Percentiles rank a stretch among this genome's conserved stretches.
phyloP scores from a whole-genome alignment of 2,113 vertebrate species.

The Oryzias curvinotus region DNA sequence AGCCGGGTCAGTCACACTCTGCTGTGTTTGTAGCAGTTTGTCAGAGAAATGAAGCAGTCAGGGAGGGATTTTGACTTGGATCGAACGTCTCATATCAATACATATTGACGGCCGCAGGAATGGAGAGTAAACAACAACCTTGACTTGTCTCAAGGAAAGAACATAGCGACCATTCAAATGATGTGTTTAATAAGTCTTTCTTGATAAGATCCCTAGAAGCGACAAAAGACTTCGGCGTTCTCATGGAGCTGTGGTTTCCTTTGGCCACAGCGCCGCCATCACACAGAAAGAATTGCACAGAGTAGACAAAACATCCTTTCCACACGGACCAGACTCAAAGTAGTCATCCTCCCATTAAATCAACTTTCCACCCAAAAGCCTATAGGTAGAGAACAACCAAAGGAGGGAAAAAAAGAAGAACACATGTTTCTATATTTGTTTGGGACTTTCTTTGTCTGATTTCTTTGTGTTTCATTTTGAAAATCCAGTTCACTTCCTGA shows the following conservation, averaged over 20 bases:
- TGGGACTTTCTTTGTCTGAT: too few relatives aligned
- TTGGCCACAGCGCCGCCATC: background rate
- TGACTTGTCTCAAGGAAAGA: too few relatives aligned
- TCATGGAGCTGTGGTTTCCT: constrained; percentile 9
- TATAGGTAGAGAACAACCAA: constrained; percentile 6
- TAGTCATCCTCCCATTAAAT: constrained; percentile 46
- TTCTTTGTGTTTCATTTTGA: too few relatives aligned
- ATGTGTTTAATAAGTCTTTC: background rate
- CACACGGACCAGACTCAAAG: constrained; percentile 42
- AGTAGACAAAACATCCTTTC: constrained; percentile 63
- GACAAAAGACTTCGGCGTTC: background rate
- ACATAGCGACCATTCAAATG: too few relatives aligned
- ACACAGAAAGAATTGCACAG: constrained; percentile 12
- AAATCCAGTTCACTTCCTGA: too few relatives aligned
- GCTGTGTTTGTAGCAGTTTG: too few relatives aligned
- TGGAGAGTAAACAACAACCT: too few relatives aligned
- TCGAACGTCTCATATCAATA: too few relatives aligned
- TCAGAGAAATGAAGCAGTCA: too few relatives aligned
- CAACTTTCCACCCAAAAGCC: constrained; percentile 28
- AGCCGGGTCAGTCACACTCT: background rate
- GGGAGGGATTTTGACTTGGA: too few relatives aligned
- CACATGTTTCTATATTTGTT: background rate
- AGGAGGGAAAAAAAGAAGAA: constrained; percentile 11
- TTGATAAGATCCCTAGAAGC: background rate
- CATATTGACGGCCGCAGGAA: too few relatives aligned